A percentile compares a stretch with the other conserved stretches of the same genome.
phyloP scores from a whole-genome alignment of 1,140 invertebrate genomes.

The Babylonia areolata region DNA sequence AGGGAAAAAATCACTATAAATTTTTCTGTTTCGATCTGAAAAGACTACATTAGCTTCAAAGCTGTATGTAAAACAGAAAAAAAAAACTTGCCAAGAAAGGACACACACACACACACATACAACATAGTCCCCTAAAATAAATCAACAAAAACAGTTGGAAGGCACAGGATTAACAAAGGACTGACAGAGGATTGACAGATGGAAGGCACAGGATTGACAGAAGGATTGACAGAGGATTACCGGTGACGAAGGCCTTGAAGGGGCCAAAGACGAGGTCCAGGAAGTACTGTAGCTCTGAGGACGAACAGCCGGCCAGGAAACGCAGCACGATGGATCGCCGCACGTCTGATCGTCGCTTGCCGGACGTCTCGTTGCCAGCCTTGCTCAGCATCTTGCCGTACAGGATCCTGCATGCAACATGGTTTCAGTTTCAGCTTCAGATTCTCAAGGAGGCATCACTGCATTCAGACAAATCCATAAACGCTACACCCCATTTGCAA shows the following conservation, averaged over 20 bases:
- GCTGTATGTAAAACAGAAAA: too few relatives aligned
- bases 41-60: too few relatives aligned
- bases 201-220: neutral
- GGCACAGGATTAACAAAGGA: constrained; percentile 9
- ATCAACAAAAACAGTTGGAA: neutral
- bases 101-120: too few relatives aligned
- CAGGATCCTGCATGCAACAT: constrained; percentile 81
- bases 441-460: too few relatives aligned
- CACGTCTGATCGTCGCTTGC: constrained; percentile 83
- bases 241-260: constrained; percentile 81
- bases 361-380: constrained; percentile 83
- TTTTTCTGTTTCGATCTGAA: too few relatives aligned
- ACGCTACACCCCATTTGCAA: too few relatives aligned
- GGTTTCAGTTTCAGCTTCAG: too few relatives aligned
- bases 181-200: neutral
- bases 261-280: constrained; percentile 89
- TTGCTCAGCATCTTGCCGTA: constrained; percentile 92
- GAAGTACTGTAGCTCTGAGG: constrained; percentile 87
- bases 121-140: too few relatives aligned
- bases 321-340: constrained; percentile 85
- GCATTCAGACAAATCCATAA: too few relatives aligned
- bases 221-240: too few relatives aligned
- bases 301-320: constrained; percentile 88
- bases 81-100: too few relatives aligned
- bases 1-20: too few relatives aligned